Base-by-base conservation (phyloP, 2,113 vertebrate genomes). In the Myocastor coypus region DNA sequence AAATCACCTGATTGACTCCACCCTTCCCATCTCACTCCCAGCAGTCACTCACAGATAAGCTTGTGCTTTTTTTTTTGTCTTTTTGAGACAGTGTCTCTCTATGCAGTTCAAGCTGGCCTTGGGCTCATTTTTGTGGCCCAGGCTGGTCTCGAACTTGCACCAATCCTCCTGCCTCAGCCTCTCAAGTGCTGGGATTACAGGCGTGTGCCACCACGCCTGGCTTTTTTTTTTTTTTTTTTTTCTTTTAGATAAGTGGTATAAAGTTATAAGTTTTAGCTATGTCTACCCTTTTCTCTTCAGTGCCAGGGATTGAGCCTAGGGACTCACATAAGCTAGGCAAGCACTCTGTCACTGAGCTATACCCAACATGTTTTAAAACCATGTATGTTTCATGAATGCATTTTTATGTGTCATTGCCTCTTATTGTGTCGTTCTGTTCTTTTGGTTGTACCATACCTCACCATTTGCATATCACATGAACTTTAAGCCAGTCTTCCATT, bases 201-300 rank as follows among this genome's bases (percentile, higher is more conserved):
- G n/a, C n/a, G n/a, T n/a, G n/a, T n/a, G n/a, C n/a, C n/a, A n/a
- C n/a, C n/a, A n/a, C n/a, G n/a, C n/a, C n/a, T n/a, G n/a, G n/a
- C n/a, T n/a, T n/a, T n/a, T n/a, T n/a, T n/a, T 52, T 52, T 52
- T 52, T 55, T 55, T 14, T 3, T 14, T 14, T 55, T 55, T 73
- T 20, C 11, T 32, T n/a, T 30, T 90, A 42, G 77, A 37, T 0
- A 7, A 57, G 14, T 50, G 32, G 22, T 57, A 2, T 88, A 40
- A 95, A 93, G 34, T 87, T 40, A 86, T 75, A 94, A 75, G 30
- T 42, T 32, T 64, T 30, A 81, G 50, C 50, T 81, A 22, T 32
- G 32, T 28, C 14, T 69, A 46, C 2, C 40, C 73, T 77, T 46
- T 46, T 46, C 42, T 46, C 42, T 77, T 77, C 73, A 46, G 73